Conservation (phyloP, 2,797 vertebrate species). For the Premnoplex brunnescens region DNA sequence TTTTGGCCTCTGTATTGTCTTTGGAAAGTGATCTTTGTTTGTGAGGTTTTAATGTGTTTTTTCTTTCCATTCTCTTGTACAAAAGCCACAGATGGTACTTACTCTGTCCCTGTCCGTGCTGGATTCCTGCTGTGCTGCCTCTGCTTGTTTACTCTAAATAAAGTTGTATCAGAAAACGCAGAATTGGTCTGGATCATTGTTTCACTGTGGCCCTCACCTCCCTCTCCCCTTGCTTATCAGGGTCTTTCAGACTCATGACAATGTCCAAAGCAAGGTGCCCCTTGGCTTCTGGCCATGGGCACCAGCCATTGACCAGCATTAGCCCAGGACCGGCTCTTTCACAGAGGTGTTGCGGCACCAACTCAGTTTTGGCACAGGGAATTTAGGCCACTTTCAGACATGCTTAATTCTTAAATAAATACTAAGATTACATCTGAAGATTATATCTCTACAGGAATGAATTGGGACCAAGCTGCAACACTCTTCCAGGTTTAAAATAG, state of each 20-base stretch:
- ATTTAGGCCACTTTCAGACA: conserved; percentile 22
- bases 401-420: conserved; percentile 40
- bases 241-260: neutral
- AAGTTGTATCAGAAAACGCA: neutral
- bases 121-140: neutral
- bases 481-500: neutral
- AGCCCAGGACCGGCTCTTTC: rapidly evolving
- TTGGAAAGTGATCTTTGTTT: neutral
- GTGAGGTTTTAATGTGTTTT: neutral
- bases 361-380: neutral
- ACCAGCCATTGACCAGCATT: neutral
- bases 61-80: neutral
- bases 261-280: neutral
- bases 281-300: neutral
- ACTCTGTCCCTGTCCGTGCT: rapidly evolving
- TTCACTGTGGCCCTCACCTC: neutral
- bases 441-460: neutral
- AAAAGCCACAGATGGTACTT: neutral
- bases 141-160: neutral
- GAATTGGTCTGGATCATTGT: neutral
- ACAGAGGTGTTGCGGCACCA: neutral
- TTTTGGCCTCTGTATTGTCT: neutral
- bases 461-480: neutral
- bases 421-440: neutral
- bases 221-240: rapidly evolving